These are phyloP conservation scores for Acanthosoma haemorrhoidale DNA, from an alignment of 2,888 invertebrate genomes.

Conservation along the genomic window DNA sequence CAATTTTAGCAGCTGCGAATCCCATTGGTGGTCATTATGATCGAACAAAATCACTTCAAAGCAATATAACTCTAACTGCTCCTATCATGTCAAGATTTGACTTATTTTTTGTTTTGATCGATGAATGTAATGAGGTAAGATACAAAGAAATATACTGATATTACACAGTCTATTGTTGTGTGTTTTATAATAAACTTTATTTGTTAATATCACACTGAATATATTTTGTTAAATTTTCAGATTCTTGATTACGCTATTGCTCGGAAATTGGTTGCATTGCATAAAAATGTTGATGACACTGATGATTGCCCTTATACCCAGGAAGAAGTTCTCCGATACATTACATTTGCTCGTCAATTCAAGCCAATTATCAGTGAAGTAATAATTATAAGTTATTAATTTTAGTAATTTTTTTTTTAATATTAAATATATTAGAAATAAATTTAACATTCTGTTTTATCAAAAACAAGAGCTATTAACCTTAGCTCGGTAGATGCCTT, in stretches of 20 bases:
- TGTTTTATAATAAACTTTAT: no score
- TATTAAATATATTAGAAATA: neutral
- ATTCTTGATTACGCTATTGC: slow-evolving; percentile 96
- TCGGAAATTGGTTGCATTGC: slow-evolving; percentile 88
- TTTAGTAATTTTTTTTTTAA: no score
- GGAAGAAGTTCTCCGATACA: slow-evolving; percentile 87
- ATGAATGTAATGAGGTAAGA: slow-evolving; percentile 85
- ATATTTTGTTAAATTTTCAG: slow-evolving; percentile 45
- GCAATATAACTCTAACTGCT: slow-evolving; percentile 87
- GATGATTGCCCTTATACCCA: slow-evolving; percentile 77
- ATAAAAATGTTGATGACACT: slow-evolving; percentile 62
- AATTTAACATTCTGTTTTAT: no score
- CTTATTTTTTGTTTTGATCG: slow-evolving; percentile 94
- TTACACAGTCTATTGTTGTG: no score
- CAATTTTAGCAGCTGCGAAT: slow-evolving; percentile 96
- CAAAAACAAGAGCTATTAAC: no score
- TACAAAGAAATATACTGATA: no score
- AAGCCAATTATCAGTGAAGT: slow-evolving; percentile 80
- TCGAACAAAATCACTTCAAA: slow-evolving; percentile 84
- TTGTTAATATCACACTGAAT: no score
- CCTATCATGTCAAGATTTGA: slow-evolving; percentile 99
- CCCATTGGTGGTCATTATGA: slow-evolving; percentile 97
- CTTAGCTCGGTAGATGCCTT: no score
- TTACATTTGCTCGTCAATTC: slow-evolving; percentile 93
- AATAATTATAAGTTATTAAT: slow-evolving; percentile 39